Evolutionary conservation across 2,113 vertebrate genomes (phyloP).

Genomic region (Labeo rohita): DNA sequence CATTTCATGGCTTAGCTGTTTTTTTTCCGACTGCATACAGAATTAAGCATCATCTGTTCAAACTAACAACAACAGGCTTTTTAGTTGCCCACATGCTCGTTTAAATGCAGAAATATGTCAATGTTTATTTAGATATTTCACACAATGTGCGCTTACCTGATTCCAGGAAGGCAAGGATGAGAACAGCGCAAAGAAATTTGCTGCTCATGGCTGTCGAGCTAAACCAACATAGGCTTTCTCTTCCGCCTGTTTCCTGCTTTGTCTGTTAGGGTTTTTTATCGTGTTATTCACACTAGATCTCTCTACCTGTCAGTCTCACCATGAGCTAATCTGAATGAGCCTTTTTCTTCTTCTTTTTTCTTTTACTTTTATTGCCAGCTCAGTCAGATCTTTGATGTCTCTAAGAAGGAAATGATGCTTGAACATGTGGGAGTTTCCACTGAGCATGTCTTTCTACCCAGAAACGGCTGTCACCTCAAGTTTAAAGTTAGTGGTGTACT

Average conservation of each 20-base stretch:
- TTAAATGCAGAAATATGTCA: neutral
- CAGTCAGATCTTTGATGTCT: slow-evolving; percentile 15
- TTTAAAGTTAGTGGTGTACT: neutral
- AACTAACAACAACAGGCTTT: neutral
- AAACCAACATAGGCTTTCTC: slow-evolving; percentile 11
- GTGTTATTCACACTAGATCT: neutral
- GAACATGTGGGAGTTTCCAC: slow-evolving; percentile 57
- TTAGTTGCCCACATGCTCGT: neutral
- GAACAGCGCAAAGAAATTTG: slow-evolving; percentile 42
- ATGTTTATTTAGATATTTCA: neutral
- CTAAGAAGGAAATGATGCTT: slow-evolving; percentile 55
- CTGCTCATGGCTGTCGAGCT: slow-evolving; percentile 48
- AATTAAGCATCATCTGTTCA: neutral
- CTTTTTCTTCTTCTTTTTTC: neutral
- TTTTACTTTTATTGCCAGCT: slow-evolving; percentile 15
- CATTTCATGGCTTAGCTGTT: neutral
- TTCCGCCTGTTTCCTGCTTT: neutral
- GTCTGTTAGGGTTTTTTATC: neutral
- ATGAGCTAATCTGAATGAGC: neutral
- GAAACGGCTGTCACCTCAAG: neutral
- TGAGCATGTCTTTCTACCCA: slow-evolving; percentile 28
- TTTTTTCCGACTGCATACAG: neutral
- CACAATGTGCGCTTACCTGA: slow-evolving; percentile 53
- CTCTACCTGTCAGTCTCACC: neutral
- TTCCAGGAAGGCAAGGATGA: slow-evolving; percentile 51